Percentiles rank a stretch among this genome's conserved stretches.
Evolutionary conservation across 2,113 vertebrate genomes (phyloP).

Genomic region (Arenaria interpres): DNA sequence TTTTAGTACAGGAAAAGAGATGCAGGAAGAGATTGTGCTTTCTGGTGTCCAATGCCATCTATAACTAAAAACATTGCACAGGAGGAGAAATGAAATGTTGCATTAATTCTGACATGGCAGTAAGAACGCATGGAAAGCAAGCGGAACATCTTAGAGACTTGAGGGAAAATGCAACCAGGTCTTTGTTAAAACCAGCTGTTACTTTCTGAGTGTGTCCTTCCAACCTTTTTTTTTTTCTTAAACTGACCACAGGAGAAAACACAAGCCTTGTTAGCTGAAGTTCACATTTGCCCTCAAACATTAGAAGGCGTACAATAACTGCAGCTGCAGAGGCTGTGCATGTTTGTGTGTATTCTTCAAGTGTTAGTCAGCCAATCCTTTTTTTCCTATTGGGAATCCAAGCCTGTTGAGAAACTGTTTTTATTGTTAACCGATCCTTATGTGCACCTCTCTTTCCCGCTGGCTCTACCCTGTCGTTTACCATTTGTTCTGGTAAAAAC

Average conservation of each 20-base stretch:
- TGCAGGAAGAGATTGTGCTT: background rate
- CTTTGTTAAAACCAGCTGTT: background rate
- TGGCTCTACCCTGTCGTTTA: background rate
- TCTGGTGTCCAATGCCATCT: background rate
- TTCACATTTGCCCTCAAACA: background rate
- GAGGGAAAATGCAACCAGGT: background rate
- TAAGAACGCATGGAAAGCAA: fast-evolving
- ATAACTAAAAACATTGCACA: background rate
- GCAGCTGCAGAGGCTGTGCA: background rate
- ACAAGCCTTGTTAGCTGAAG: background rate
- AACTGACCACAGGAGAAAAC: background rate
- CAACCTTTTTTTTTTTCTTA: background rate
- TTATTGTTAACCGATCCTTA: background rate
- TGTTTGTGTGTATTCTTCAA: background rate
- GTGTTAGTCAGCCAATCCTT: background rate
- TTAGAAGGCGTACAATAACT: background rate
- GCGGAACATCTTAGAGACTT: background rate
- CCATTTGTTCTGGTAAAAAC: background rate
- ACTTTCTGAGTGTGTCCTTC: background rate
- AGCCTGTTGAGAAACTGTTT: background rate
- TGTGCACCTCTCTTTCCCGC: background rate
- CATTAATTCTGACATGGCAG: background rate
- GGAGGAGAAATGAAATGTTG: background rate
- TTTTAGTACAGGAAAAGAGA: background rate
- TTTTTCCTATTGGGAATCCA: background rate